Evolutionary conservation across 1,140 invertebrate genomes (phyloP).

Genomic region (Meloidogyne hapla): DNA sequence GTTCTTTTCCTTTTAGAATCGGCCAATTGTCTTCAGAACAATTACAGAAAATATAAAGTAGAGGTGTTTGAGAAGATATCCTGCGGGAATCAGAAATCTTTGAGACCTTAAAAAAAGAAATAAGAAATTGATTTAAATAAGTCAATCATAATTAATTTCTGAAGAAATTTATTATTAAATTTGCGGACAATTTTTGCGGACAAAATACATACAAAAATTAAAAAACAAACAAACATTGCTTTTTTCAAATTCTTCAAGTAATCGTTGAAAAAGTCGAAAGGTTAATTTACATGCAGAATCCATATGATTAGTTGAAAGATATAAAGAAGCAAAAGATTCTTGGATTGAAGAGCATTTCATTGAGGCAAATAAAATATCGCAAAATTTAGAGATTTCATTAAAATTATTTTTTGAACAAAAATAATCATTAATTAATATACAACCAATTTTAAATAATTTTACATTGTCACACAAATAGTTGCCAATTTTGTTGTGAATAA

Average conservation of each 20-base stretch:
- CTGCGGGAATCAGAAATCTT: constrained; percentile 21
- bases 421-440: not conserved
- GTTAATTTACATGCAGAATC: constrained; percentile 42
- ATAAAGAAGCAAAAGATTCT: constrained; percentile 42
- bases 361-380: constrained; percentile 22
- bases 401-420: not conserved
- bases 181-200: too few species aligned
- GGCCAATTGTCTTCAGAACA: constrained; percentile 36
- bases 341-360: constrained; percentile 32
- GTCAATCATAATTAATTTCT: too few species aligned
- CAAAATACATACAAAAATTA: not conserved
- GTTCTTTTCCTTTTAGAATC: constrained; percentile 28
- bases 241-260: constrained; percentile 26
- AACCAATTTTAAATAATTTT: not conserved
- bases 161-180: too few species aligned
- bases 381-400: constrained; percentile 10
- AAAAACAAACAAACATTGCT: constrained; percentile 33
- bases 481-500: not conserved
- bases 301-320: constrained; percentile 45
- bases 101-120: constrained; percentile 24
- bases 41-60: constrained; percentile 37
- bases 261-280: constrained; percentile 22
- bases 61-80: constrained; percentile 11
- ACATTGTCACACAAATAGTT: not conserved
- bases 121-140: not conserved